Evolutionary conservation across 2,113 vertebrate genomes (phyloP).

Genomic region (Pollimyrus isidori): DNA sequence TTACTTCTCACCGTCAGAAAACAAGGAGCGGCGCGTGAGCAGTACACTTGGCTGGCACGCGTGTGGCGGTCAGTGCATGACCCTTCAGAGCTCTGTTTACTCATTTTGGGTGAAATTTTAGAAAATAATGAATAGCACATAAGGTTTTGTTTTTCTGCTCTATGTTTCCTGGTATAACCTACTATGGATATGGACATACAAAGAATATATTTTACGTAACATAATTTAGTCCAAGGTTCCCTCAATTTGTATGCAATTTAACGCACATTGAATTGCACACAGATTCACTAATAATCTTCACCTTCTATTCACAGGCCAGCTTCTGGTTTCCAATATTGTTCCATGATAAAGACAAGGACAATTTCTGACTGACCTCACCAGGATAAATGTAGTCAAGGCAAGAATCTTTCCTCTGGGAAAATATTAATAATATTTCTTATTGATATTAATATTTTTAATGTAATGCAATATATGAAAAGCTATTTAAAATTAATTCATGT

Average conservation of each 20-base stretch:
- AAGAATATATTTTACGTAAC: background rate
- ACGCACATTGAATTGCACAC: background rate
- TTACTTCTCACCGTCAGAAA: too few relatives aligned
- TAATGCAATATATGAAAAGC: background rate
- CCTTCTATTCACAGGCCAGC: conserved; percentile 41
- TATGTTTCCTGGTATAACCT: background rate
- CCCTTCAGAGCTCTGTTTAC: too few relatives aligned
- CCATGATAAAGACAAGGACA: conserved; percentile 27
- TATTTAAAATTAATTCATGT: background rate
- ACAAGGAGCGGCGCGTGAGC: too few relatives aligned
- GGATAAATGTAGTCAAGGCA: background rate
- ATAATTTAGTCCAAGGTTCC: background rate
- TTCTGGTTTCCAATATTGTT: conserved; percentile 64
- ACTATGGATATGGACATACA: background rate
- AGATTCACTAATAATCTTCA: background rate
- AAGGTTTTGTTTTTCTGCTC: background rate
- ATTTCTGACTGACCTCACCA: conserved; percentile 23
- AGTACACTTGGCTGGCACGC: too few relatives aligned
- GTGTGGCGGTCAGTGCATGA: too few relatives aligned
- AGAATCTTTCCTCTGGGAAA: background rate
- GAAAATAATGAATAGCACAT: background rate
- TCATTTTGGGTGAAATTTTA: background rate
- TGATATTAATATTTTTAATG: background rate
- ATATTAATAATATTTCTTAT: background rate
- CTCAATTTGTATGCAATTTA: background rate